Base-by-base conservation (phyloP, 2,113 vertebrate genomes). In the Motacilla tschutschensis region DNA sequence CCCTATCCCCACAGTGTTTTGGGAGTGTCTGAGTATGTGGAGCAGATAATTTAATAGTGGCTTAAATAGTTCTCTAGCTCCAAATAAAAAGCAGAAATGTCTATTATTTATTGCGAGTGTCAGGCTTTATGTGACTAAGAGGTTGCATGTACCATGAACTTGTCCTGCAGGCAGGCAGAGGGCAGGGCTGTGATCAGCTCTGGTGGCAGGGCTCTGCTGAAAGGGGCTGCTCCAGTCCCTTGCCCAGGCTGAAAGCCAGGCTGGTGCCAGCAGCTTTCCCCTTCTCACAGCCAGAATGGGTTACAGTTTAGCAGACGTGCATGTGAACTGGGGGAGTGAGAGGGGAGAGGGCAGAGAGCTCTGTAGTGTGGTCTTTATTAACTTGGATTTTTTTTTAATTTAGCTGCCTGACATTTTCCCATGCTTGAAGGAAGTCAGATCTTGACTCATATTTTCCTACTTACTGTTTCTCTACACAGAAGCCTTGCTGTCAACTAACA, bases 381-480 rank as follows among this genome's bases (percentile, higher is more conserved):
- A 60, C 64, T 73, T 48, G 60, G 17, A 17, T 31, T 60, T 20
- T 71, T 64, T 76, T 90, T 77, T 17, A 25, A 75, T 83, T 79
- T 87, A 83, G 72, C 82, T 85, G 79, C 33, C 72, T 85, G 85
- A 80, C 79, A 47, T 92, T 92, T 94, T 90, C 79, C 85, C 92
- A 72, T 82, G 81, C 82, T 93, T 85, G 47, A 67, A 66, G 86
- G 70, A 90, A 88, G 87, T 83, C 79, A 55, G 71, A 40, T 41
- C 44, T 88, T 83, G 60, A 85, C 69, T 92, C 66, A 44, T 62
- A 22, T 90, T 91, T 91, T 94, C 88, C 85, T 89, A 33, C 73
- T 79, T 51, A 41, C 19, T 41, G 1, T 82, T 90, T 66, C 64
- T 58, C 63, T 63, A 35, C 40, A 21, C 5, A 6, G 48, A 47